Conservation (phyloP, 2,113 vertebrate species). For the Taurulus bubalis region DNA sequence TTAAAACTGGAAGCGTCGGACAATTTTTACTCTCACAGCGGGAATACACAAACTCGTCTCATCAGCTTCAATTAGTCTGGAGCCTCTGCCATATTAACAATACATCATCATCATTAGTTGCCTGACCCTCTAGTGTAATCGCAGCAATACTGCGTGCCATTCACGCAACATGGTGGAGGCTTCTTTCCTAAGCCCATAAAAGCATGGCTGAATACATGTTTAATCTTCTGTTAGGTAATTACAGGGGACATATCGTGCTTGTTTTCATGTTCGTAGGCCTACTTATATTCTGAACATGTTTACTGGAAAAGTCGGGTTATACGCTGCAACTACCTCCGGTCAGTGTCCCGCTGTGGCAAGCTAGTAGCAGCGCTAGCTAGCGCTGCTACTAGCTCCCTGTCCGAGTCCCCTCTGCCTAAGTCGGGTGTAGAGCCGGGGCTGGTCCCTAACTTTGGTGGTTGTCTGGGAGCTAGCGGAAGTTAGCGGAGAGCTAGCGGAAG, state of each 20-base stretch:
- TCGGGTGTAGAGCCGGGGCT: too few relatives aligned
- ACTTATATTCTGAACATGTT: background rate
- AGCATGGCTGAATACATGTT: background rate
- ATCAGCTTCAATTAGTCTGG: conserved; percentile 24
- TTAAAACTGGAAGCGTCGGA: background rate
- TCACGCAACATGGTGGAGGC: background rate
- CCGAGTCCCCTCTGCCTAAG: too few relatives aligned
- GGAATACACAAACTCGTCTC: conserved; percentile 3
- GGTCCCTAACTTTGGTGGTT: too few relatives aligned
- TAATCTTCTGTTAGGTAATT: conserved; percentile 2
- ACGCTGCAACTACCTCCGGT: too few relatives aligned
- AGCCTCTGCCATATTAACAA: conserved; percentile 16
- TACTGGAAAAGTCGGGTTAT: too few relatives aligned
- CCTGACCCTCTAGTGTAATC: conserved; percentile 16
- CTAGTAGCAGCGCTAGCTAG: too few relatives aligned
- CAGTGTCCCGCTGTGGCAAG: too few relatives aligned
- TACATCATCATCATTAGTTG: conserved; percentile 18
- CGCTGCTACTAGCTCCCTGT: too few relatives aligned
- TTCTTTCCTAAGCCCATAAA: background rate
- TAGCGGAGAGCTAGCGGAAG: too few relatives aligned
- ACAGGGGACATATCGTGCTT: background rate
- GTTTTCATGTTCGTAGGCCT: background rate
- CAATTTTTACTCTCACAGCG: background rate
- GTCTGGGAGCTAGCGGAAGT: too few relatives aligned
- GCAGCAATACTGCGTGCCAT: background rate